phyloP scores from a whole-genome alignment of 2,113 vertebrate genomes.

The Cariama cristata region DNA sequence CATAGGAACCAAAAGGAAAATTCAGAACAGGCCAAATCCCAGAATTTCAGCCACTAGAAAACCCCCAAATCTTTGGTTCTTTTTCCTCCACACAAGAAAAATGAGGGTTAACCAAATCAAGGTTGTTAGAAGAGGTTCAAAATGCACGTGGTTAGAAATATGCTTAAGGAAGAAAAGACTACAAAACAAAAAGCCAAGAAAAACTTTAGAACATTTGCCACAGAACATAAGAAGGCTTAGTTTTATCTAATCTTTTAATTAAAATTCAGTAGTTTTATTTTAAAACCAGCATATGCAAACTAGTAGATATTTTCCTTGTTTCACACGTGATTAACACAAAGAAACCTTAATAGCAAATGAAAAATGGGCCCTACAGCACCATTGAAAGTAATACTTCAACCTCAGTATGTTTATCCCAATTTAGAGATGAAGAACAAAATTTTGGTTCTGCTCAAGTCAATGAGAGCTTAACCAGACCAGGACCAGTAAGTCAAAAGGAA shows the following conservation, averaged over 20 bases:
- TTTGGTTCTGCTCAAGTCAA: background rate
- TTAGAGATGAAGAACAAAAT: background rate
- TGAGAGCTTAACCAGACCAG: background rate
- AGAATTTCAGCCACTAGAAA: slow-evolving; percentile 76
- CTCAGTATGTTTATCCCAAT: background rate
- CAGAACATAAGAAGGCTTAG: slow-evolving; percentile 18
- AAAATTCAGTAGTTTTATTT: background rate
- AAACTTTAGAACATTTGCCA: slow-evolving; percentile 52
- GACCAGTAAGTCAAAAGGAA: background rate
- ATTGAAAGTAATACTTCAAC: background rate
- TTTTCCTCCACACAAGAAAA: slow-evolving; percentile 83
- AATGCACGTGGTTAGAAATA: slow-evolving; percentile 80
- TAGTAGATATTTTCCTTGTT: background rate
- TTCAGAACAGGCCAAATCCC: slow-evolving; percentile 90
- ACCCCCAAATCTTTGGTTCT: slow-evolving; percentile 74
- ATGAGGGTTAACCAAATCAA: slow-evolving; percentile 83
- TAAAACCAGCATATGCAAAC: background rate
- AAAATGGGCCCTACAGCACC: background rate
- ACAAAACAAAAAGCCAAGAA: slow-evolving; percentile 58
- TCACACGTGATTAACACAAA: background rate
- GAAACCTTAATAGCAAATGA: background rate
- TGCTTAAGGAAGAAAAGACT: slow-evolving; percentile 63
- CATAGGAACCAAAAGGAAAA: slow-evolving; percentile 95
- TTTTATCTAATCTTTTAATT: background rate
- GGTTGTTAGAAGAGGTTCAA: slow-evolving; percentile 85